Evolutionary conservation across 2,888 invertebrate species (phyloP).

Genomic region (Epiperipatus broadwayi): DNA sequence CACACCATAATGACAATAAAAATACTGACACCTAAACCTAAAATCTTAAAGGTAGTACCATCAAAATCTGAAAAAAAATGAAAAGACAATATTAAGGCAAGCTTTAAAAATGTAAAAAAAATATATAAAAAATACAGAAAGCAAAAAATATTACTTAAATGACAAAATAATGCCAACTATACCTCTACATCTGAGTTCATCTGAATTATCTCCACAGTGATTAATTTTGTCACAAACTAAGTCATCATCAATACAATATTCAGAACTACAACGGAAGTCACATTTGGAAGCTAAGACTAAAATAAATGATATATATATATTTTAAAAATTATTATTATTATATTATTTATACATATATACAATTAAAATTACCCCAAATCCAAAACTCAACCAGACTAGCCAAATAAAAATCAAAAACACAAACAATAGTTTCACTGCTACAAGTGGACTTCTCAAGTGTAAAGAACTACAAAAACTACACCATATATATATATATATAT

Average conservation of each 20-base stretch:
- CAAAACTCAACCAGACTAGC: too few relatives aligned
- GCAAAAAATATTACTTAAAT: background rate
- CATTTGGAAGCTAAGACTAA: too few relatives aligned
- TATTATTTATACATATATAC: too few relatives aligned
- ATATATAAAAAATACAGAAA: slow-evolving; percentile 24
- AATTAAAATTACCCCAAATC: too few relatives aligned
- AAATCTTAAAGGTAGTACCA: slow-evolving; percentile 31
- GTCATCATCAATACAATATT: slow-evolving; percentile 79
- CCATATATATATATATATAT: too few relatives aligned
- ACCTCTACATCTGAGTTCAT: slow-evolving; percentile 46
- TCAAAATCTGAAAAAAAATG: slow-evolving; percentile 18
- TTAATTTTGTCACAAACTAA: slow-evolving; percentile 77
- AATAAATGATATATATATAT: too few relatives aligned
- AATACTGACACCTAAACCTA: slow-evolving; percentile 55
- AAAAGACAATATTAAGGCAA: too few relatives aligned
- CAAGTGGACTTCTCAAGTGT: too few relatives aligned
- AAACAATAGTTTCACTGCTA: too few relatives aligned
- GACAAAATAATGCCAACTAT: slow-evolving; percentile 21
- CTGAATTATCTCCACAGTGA: slow-evolving; percentile 82
- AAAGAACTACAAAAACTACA: too few relatives aligned
- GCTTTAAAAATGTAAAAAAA: slow-evolving; percentile 11
- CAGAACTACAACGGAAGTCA: slow-evolving; percentile 66
- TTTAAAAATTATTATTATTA: too few relatives aligned
- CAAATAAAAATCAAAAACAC: too few relatives aligned
- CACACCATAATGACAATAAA: slow-evolving; percentile 52